Evolutionary conservation across 2,797 vertebrate genomes (phyloP).

Genomic region (Spatula clypeata): DNA sequence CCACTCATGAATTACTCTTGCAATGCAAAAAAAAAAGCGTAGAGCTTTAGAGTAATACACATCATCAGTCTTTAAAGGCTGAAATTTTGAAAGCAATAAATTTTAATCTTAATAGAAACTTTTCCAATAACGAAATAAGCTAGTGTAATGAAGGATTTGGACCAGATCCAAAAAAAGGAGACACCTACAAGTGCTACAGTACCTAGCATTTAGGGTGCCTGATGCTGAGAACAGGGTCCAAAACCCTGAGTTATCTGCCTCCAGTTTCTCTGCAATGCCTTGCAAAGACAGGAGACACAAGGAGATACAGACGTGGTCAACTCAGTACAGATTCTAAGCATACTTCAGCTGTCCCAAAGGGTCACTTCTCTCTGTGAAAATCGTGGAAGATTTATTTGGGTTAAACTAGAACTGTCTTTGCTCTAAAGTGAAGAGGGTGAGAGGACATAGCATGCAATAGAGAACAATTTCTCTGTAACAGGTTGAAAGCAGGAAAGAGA

Average conservation of each 20-base stretch:
- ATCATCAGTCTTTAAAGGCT: not conserved
- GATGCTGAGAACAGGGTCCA: not conserved
- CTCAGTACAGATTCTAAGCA: not conserved
- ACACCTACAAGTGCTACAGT: not conserved
- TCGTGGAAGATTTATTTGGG: not conserved
- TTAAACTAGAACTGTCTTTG: not conserved
- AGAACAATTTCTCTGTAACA: not conserved
- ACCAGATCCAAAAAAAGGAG: not conserved
- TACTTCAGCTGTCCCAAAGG: not conserved
- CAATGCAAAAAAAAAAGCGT: not conserved
- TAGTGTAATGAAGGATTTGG: not conserved
- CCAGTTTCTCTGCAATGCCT: not conserved
- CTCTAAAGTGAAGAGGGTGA: not conserved
- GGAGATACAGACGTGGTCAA: not conserved
- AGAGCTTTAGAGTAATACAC: not conserved
- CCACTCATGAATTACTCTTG: conserved; percentile 18
- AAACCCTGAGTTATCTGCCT: not conserved
- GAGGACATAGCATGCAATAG: not conserved
- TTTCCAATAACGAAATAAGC: not conserved
- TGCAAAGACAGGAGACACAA: not conserved
- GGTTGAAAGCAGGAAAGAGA: not conserved
- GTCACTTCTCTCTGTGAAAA: not conserved
- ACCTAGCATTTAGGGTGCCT: not conserved
- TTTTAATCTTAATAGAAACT: conserved; percentile 21
- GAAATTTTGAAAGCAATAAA: not conserved